A percentile compares a stretch with the other conserved stretches of the same genome.
These are phyloP conservation scores for Tangara arthus DNA, from an alignment of 2,797 vertebrate genomes.

Conservation along the genomic window DNA sequence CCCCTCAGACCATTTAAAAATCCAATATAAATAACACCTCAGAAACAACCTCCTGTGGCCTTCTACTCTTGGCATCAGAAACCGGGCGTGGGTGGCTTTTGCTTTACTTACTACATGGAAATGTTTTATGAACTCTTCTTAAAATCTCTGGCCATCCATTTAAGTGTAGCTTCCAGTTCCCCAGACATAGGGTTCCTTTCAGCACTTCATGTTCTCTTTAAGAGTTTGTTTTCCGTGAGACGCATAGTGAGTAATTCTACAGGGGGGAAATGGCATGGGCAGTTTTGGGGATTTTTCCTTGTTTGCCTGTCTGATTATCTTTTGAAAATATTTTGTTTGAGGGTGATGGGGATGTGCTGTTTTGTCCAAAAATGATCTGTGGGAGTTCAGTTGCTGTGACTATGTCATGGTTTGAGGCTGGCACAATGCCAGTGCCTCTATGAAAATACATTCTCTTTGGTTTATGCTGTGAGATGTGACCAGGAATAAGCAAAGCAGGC, in stretches of 20 bases:
- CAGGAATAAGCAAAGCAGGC: no score
- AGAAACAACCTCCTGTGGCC: constrained; percentile 41
- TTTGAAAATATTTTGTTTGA: neutral
- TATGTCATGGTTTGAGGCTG: no score
- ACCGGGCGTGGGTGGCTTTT: neutral
- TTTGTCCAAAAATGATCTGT: neutral
- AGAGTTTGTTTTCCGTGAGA: neutral
- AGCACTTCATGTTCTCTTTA: neutral
- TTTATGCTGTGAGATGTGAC: no score
- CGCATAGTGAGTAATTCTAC: neutral
- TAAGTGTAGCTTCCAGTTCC: neutral
- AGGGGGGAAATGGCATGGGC: neutral
- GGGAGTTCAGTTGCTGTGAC: neutral
- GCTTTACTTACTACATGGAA: neutral
- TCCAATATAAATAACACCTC: constrained; percentile 59
- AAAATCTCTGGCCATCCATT: neutral
- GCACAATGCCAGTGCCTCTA: no score
- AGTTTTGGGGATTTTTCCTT: neutral
- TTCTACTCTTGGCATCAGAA: constrained; percentile 33
- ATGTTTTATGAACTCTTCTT: constrained; percentile 5
- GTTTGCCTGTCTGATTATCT: neutral
- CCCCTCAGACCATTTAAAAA: constrained; percentile 60
- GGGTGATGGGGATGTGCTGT: neutral
- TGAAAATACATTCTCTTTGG: no score
- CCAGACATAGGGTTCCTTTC: neutral